phyloP scores from a whole-genome alignment of 2,113 vertebrate species.

The Thunnus maccoyii region DNA sequence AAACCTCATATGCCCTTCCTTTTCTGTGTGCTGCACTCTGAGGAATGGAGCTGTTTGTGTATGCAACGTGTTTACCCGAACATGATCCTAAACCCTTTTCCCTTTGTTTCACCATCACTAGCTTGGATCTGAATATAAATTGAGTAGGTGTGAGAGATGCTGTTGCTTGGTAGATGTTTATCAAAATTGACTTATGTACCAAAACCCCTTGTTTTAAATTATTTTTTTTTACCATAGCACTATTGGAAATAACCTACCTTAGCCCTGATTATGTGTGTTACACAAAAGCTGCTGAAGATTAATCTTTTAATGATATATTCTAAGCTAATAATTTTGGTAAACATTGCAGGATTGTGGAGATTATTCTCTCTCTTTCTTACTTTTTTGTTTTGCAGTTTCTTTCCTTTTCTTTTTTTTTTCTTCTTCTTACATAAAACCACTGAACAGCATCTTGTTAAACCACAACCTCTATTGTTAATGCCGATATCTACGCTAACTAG shows the following conservation, averaged over 20 bases:
- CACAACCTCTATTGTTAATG: neutral
- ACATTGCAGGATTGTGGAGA: too few relatives aligned
- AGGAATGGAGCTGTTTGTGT: neutral
- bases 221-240: neutral
- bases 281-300: neutral
- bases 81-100: neutral
- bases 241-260: neutral
- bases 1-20: neutral
- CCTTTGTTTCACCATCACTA: conserved; percentile 7
- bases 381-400: too few relatives aligned
- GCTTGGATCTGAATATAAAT: neutral
- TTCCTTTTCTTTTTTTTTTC: too few relatives aligned
- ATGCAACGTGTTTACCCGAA: neutral
- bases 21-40: neutral
- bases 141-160: neutral
- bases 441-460: neutral
- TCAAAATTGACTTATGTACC: conserved; percentile 1
- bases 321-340: too few relatives aligned
- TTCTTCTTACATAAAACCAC: too few relatives aligned
- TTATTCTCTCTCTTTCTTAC: too few relatives aligned
- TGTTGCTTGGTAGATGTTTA: conserved; percentile 17
- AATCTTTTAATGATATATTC: neutral
- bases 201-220: neutral
- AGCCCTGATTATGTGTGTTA: neutral
- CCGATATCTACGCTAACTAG: neutral